Conservation (phyloP, 1,140 invertebrate species). For the Ganaspis sp. region DNA sequence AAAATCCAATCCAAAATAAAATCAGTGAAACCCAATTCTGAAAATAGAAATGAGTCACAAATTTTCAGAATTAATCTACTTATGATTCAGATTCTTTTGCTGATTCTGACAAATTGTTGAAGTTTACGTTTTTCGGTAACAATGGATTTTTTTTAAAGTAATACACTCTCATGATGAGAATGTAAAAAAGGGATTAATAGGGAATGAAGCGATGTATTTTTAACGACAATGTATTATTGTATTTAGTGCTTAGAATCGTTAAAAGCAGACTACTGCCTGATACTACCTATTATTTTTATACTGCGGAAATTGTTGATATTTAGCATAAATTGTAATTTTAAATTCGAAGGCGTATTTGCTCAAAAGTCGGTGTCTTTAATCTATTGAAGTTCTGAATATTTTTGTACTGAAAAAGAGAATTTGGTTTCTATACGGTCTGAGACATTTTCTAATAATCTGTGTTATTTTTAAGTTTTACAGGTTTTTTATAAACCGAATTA, state of each 20-base stretch:
- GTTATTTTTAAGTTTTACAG: no score
- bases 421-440: no score
- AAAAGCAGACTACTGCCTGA: constrained; percentile 36
- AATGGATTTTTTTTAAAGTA: no score
- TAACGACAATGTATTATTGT: constrained; percentile 31
- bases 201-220: not conserved
- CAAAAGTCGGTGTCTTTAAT: not conserved
- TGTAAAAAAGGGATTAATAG: not conserved
- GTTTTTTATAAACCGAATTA: no score
- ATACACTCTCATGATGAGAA: no score
- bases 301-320: constrained; percentile 4
- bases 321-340: constrained; percentile 16
- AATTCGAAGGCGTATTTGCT: constrained; percentile 5
- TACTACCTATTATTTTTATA: constrained; percentile 2
- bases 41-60: not conserved
- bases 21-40: not conserved
- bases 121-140: not conserved
- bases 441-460: no score
- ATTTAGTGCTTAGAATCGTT: constrained; percentile 50
- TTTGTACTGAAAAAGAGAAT: not conserved
- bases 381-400: not conserved
- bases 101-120: not conserved
- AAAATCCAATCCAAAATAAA: not conserved
- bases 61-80: not conserved
- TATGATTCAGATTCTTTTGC: not conserved